phyloP scores from a whole-genome alignment of 1,140 invertebrate genomes.

The Cydia pomonella region DNA sequence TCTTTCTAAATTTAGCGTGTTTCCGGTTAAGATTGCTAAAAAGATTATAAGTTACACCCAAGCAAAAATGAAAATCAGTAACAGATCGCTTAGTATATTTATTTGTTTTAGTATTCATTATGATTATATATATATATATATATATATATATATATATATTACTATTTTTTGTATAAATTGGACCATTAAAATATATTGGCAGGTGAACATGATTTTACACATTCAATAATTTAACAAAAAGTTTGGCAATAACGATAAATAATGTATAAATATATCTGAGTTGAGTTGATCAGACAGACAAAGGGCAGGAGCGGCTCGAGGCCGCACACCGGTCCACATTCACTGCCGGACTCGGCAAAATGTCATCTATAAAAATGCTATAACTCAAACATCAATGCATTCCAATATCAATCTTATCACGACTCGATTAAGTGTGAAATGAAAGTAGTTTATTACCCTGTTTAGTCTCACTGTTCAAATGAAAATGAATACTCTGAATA shows the following conservation, averaged over 20 bases:
- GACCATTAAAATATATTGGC: background rate
- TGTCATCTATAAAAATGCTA: constrained; percentile 22
- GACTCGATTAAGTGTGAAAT: background rate
- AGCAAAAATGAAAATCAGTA: too few relatives aligned
- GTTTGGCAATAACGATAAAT: background rate
- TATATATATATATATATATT: too few relatives aligned
- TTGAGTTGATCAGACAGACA: background rate
- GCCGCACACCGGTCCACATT: constrained; percentile 28
- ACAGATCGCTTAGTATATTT: background rate
- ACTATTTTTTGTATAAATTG: background rate
- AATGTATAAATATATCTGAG: background rate
- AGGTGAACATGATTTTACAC: background rate
- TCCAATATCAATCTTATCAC: constrained; percentile 21
- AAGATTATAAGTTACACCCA: too few relatives aligned
- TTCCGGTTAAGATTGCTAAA: constrained; percentile 12
- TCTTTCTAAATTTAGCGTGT: constrained; percentile 13
- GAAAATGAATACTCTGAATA: background rate
- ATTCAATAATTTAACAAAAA: background rate
- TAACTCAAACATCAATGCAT: constrained; percentile 25
- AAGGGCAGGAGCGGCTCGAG: constrained; percentile 16
- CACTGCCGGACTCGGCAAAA: constrained; percentile 27
- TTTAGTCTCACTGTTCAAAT: background rate
- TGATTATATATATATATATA: too few relatives aligned
- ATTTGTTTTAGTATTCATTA: background rate
- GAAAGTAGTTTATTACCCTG: background rate